phyloP scores from a whole-genome alignment of 2,797 vertebrate species.

The Rhinophrynus dorsalis region DNA sequence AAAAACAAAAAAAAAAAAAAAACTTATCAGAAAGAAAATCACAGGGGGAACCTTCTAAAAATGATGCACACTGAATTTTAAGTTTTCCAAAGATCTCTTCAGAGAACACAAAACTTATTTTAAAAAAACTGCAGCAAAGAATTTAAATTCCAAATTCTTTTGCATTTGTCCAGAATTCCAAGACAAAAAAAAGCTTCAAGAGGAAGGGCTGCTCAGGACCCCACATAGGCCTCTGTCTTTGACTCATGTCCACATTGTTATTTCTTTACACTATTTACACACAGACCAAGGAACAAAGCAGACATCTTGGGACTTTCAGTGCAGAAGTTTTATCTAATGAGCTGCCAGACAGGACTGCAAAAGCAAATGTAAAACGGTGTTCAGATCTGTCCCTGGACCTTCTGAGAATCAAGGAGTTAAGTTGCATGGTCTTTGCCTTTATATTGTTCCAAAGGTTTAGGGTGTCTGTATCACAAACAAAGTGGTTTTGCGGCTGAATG shows the following conservation, averaged over 20 bases:
- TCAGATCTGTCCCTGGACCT: not conserved
- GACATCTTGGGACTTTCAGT: constrained; percentile 3
- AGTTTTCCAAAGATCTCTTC: not conserved
- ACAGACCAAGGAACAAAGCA: not conserved
- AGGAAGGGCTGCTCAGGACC: not conserved
- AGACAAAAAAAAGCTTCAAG: not conserved
- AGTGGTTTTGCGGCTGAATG: too few species aligned
- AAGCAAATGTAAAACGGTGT: not conserved
- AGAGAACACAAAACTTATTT: not conserved
- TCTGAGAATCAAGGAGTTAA: not conserved
- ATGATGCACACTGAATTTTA: not conserved
- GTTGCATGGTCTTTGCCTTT: too few species aligned
- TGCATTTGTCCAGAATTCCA: constrained; percentile 14
- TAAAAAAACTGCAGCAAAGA: not conserved
- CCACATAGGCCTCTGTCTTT: not conserved
- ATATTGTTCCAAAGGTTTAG: too few species aligned
- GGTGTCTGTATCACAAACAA: too few species aligned
- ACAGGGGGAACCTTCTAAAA: constrained; percentile 13
- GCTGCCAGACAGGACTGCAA: not conserved
- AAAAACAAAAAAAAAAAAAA: constrained; percentile 5
- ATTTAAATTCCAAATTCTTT: not conserved
- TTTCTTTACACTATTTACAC: constrained; percentile 41
- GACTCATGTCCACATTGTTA: not conserved
- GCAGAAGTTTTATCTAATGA: not conserved
- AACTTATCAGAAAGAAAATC: not conserved